phyloP scores from a whole-genome alignment of 2,113 vertebrate species.

The Megaceryle torquata region DNA sequence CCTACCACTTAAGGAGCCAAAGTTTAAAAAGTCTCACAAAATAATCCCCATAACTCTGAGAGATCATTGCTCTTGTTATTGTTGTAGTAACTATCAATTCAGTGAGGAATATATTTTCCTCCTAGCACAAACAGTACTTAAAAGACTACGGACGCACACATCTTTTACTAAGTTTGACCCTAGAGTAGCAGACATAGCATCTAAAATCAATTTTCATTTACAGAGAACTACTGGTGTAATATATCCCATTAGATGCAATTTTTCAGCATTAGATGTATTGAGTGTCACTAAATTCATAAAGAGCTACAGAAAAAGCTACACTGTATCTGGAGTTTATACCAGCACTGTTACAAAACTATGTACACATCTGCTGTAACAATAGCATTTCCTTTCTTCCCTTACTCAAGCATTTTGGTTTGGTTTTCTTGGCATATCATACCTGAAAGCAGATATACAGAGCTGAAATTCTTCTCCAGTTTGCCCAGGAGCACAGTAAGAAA shows the following conservation, averaged over 20 bases:
- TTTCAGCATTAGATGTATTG: not conserved
- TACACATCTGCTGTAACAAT: accelerated
- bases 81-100: not conserved
- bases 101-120: not conserved
- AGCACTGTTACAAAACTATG: not conserved
- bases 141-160: not conserved
- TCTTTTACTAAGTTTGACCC: not conserved
- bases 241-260: not conserved
- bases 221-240: not conserved
- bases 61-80: not conserved
- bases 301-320: not conserved
- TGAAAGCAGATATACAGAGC: constrained; percentile 88
- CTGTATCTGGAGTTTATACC: not conserved
- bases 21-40: not conserved
- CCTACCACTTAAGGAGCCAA: not conserved
- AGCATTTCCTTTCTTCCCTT: not conserved
- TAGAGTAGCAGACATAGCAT: not conserved
- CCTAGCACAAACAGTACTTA: not conserved
- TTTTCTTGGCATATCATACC: constrained; percentile 73
- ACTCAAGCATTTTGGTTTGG: not conserved
- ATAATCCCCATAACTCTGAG: not conserved
- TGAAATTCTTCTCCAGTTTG: constrained; percentile 91
- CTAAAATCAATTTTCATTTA: not conserved
- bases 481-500: constrained; percentile 90
- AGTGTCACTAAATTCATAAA: not conserved